phyloP scores from a whole-genome alignment of 1,140 invertebrate species.

The Hormaphis cornu region DNA sequence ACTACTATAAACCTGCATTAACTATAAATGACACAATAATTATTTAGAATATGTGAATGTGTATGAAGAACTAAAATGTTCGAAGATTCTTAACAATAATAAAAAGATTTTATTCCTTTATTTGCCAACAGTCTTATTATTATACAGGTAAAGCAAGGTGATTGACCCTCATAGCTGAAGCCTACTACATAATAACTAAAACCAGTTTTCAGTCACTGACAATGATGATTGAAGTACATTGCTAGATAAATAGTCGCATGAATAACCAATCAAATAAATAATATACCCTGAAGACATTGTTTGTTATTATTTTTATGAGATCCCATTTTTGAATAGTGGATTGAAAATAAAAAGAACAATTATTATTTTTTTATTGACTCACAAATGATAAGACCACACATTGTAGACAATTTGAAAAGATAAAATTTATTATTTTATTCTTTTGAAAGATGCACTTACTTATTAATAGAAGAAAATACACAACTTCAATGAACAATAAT shows the following conservation, averaged over 20 bases:
- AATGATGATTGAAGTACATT: slow-evolving; percentile 10
- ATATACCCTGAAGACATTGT: neutral
- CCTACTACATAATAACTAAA: slow-evolving; percentile 21
- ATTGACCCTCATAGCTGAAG: slow-evolving; percentile 14
- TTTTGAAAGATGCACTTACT: no score
- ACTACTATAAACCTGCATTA: no score
- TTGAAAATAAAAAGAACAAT: slow-evolving; percentile 12
- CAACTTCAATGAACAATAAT: no score
- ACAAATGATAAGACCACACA: neutral
- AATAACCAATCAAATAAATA: slow-evolving; percentile 23
- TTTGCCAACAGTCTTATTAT: slow-evolving; percentile 21
- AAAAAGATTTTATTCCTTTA: neutral
- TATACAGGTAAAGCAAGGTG: slow-evolving; percentile 20
- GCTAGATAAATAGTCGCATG: slow-evolving; percentile 1
- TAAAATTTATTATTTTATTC: no score
- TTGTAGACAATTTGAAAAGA: neutral
- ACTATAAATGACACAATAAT: no score
- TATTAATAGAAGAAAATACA: no score
- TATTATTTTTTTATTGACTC: neutral
- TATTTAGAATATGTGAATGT: neutral
- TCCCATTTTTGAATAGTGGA: neutral
- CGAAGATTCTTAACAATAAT: slow-evolving; percentile 5
- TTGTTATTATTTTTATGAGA: slow-evolving; percentile 7
- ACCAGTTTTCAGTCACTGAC: slow-evolving; percentile 10
- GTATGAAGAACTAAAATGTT: neutral